Evolutionary conservation across 2,888 invertebrate species (phyloP).

Genomic region (Gastrophysa polygoni): DNA sequence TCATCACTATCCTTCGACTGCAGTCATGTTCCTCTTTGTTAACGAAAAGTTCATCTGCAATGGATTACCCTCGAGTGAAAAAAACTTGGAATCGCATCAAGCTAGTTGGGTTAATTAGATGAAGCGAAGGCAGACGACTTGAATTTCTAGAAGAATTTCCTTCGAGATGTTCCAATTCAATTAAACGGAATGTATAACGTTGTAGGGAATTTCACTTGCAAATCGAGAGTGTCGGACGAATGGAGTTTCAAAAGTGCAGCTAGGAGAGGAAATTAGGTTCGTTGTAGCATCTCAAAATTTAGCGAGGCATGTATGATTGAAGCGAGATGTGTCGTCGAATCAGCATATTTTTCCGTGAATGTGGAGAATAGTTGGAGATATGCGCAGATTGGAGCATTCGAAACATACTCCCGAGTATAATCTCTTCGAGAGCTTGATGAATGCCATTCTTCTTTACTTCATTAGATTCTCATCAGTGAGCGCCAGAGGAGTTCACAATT

Average conservation of each 20-base stretch:
- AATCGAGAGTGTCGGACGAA: not conserved
- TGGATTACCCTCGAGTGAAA: not conserved
- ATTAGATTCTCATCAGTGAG: no score
- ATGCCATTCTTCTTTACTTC: no score
- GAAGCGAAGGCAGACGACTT: constrained; percentile 21
- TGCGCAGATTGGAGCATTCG: not conserved
- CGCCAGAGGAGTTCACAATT: no score
- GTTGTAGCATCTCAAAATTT: not conserved
- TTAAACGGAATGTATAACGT: constrained; percentile 12
- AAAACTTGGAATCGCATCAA: constrained; percentile 17
- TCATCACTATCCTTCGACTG: not conserved
- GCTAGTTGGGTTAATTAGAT: constrained; percentile 21
- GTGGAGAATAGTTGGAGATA: not conserved
- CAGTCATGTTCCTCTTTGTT: not conserved
- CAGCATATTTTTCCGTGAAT: not conserved
- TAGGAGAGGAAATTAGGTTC: not conserved
- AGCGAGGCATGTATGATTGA: not conserved
- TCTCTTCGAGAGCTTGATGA: no score
- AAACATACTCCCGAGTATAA: no score
- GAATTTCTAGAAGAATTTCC: constrained; percentile 16
- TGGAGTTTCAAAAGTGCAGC: not conserved
- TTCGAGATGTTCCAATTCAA: constrained; percentile 11
- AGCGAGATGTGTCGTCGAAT: not conserved
- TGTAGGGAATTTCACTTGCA: not conserved
- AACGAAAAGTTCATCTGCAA: not conserved